Percentiles rank a stretch among this genome's conserved stretches.
These are phyloP conservation scores for Meliscaeva auricollis DNA, from an alignment of 2,888 invertebrate genomes.

Conservation along the genomic window DNA sequence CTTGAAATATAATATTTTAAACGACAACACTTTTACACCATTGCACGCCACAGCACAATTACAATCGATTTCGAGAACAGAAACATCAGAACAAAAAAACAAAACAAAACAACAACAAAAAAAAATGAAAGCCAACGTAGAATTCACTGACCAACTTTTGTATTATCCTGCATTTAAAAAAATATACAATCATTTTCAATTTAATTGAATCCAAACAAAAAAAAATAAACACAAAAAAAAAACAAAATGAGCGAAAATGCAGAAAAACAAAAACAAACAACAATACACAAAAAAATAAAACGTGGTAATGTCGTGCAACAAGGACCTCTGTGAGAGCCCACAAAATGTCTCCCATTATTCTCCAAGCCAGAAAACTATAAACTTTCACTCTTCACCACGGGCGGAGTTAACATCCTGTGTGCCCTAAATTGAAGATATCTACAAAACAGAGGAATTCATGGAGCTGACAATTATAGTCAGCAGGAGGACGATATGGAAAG, in stretches of 20 bases:
- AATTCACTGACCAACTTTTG: slow-evolving; percentile 35
- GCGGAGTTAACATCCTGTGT: background rate
- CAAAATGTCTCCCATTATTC: slow-evolving; percentile 46
- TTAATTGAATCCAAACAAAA: slow-evolving; percentile 58
- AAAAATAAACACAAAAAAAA: background rate
- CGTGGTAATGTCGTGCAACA: slow-evolving; percentile 32
- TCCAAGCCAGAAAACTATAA: slow-evolving; percentile 48
- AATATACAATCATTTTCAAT: slow-evolving; percentile 63
- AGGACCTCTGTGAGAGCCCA: slow-evolving; percentile 38
- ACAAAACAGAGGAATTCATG: too few relatives aligned
- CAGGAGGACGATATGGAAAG: too few relatives aligned
- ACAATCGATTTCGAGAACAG: slow-evolving; percentile 31
- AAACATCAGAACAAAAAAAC: background rate
- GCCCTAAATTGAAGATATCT: too few relatives aligned
- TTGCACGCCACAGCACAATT: slow-evolving; percentile 60
- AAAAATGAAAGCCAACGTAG: slow-evolving; percentile 3
- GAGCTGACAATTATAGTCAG: too few relatives aligned
- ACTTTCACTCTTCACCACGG: slow-evolving; percentile 36
- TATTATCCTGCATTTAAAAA: slow-evolving; percentile 64
- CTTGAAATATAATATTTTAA: slow-evolving; percentile 49
- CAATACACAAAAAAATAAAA: background rate
- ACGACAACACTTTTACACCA: slow-evolving; percentile 38
- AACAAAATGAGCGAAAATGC: background rate
- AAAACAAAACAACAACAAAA: background rate
- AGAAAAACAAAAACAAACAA: slow-evolving; percentile 1